A percentile compares a stretch with the other conserved stretches of the same genome.
Evolutionary conservation across 2,797 vertebrate species (phyloP).

Genomic region (Merluccius polli): DNA sequence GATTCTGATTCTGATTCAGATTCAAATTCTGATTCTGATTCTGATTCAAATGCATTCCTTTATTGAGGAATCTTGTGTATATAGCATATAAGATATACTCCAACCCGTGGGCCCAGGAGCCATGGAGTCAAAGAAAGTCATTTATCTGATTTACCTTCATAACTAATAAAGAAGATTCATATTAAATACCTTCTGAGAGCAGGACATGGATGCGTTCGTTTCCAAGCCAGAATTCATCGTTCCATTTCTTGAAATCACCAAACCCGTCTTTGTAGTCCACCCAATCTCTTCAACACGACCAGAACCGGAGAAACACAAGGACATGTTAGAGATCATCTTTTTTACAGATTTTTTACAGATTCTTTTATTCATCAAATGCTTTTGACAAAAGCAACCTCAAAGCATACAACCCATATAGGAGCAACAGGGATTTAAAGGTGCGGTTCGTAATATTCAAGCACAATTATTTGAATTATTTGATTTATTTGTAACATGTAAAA

Average conservation of each 20-base stretch:
- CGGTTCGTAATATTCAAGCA: too few relatives aligned
- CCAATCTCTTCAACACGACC: conserved; percentile 76
- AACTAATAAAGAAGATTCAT: background rate
- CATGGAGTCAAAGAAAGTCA: background rate
- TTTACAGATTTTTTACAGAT: background rate
- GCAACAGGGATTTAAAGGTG: background rate
- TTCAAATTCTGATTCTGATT: too few relatives aligned
- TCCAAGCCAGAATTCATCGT: conserved; percentile 90
- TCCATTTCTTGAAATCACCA: conserved; percentile 81
- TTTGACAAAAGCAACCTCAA: background rate
- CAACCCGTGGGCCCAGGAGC: background rate
- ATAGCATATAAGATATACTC: background rate
- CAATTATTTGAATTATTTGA: too few relatives aligned
- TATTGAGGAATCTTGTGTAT: background rate
- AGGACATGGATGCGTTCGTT: conserved; percentile 82
- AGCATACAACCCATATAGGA: background rate
- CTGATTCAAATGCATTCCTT: background rate
- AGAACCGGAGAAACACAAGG: conserved; percentile 1
- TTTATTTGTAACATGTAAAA: too few relatives aligned
- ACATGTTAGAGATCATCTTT: background rate
- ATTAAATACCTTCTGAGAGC: conserved; percentile 69
- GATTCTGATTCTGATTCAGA: background rate
- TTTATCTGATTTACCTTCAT: background rate
- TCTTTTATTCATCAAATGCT: background rate
- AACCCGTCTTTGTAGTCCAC: conserved; percentile 87